A percentile compares a stretch with the other conserved stretches of the same genome.
Evolutionary conservation across 2,888 invertebrate genomes (phyloP).

Genomic region (Pyrochroa serraticornis): DNA sequence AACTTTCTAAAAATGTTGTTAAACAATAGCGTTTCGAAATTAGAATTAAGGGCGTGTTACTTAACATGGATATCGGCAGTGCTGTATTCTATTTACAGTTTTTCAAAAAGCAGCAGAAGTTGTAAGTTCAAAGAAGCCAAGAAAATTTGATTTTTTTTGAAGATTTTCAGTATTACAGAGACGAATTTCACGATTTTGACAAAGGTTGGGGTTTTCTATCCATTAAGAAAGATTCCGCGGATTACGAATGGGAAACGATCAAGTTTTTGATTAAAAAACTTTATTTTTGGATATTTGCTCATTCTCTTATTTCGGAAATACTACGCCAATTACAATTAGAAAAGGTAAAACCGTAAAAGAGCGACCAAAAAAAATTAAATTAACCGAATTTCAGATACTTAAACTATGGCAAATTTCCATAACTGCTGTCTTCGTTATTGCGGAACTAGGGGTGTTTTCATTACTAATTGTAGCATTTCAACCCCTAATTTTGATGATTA

Average conservation of each 20-base stretch:
- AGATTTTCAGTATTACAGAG: conserved; percentile 57
- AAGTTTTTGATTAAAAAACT: conserved; percentile 61
- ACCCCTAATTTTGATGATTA: conserved; percentile 63
- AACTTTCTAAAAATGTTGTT: not conserved
- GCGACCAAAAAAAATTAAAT: not conserved
- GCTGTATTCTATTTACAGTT: conserved; percentile 63
- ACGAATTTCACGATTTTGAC: conserved; percentile 61
- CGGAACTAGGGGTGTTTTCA: conserved; percentile 36
- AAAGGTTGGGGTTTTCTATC: conserved; percentile 64
- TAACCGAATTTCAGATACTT: conserved; percentile 52
- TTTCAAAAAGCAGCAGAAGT: conserved; percentile 59
- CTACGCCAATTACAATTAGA: conserved; percentile 51
- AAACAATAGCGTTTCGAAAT: not conserved
- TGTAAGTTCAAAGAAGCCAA: conserved; percentile 27
- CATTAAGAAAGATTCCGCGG: conserved; percentile 68
- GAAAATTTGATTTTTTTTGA: conserved; percentile 1
- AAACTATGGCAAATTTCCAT: conserved; percentile 64
- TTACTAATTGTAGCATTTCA: conserved; percentile 53
- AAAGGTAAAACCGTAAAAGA: conserved; percentile 29
- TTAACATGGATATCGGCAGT: conserved; percentile 63
- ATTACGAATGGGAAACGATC: conserved; percentile 75
- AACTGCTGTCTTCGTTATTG: conserved; percentile 55
- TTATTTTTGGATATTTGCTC: conserved; percentile 63
- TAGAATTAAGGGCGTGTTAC: conserved; percentile 55
- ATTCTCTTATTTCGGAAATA: conserved; percentile 63